Conservation (phyloP, 2,113 vertebrate species). For the Hypanus sabinus region DNA sequence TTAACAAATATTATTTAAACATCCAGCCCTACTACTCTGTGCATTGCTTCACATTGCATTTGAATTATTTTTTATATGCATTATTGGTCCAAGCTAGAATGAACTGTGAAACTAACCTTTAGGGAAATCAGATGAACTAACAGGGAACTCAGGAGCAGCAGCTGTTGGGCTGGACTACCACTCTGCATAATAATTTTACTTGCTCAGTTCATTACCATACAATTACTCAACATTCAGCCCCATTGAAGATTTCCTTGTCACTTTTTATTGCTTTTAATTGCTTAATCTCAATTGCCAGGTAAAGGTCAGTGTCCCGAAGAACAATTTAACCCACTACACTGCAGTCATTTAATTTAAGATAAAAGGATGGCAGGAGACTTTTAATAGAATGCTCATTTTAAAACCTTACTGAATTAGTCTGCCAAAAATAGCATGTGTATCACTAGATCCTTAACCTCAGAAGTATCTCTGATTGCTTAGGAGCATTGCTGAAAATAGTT, state of each 20-base stretch:
- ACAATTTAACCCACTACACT: constrained; percentile 16
- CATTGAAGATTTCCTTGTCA: not conserved
- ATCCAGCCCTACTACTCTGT: not conserved
- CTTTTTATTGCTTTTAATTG: constrained; percentile 33
- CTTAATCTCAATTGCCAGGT: constrained; percentile 31
- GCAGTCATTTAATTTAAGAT: not conserved
- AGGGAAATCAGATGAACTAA: not conserved
- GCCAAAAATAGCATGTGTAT: not conserved
- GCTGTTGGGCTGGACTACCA: not conserved
- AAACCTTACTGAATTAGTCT: not conserved
- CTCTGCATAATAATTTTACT: not conserved
- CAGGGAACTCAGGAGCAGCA: not conserved
- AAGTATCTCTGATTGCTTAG: not conserved
- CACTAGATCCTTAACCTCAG: not conserved
- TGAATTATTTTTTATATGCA: not conserved
- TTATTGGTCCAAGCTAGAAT: not conserved
- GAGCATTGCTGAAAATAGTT: not conserved
- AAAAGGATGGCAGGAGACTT: not conserved
- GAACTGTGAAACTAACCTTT: not conserved
- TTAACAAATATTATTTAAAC: not conserved
- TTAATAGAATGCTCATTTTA: not conserved
- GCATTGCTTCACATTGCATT: not conserved
- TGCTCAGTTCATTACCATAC: not conserved
- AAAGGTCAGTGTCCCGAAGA: constrained; percentile 29
- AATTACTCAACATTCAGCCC: constrained; percentile 17